Base-by-base conservation (phyloP, 2,113 vertebrate species). In the Cnemophilus loriae region DNA sequence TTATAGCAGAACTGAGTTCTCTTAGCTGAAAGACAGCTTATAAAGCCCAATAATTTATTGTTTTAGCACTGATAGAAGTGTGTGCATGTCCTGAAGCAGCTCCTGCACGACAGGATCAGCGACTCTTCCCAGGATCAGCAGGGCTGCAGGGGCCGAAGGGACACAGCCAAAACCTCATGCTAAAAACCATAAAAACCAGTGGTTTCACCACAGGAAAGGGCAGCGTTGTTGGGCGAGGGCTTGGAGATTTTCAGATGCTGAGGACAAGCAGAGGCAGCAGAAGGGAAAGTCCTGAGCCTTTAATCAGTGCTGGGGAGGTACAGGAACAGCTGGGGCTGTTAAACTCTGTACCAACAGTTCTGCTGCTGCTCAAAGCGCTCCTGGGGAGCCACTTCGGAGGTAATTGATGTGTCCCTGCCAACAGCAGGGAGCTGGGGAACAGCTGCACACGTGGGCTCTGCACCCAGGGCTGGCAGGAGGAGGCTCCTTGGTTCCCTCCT, bases 81-180 rank as follows among this genome's bases (percentile, higher is more conserved):
- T 59, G n/a, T 50, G 6, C 18, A 15, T 41, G 41, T 55, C 55
- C 41, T 24, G 70, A 32, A 59, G 75, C 28, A 64, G 11, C 19
- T 27, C 14, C 32, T 42, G 47, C 22, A 2, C 11, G 49, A 27
- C 30, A 32, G 65, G 37, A 49, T 19, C 24, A 18, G 21, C 3
- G 8, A 35, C 47, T 78, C 24, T 23, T 24, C 21, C 23, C 0
- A 4, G 56, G 44, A 57, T 39, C 71, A 49, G 35, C 42, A 68
- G 16, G 76, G 63, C n/a, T 20, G 27, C n/a, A n/a, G 56, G 59
- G 47, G 13, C 37, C 33, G 78, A 65, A 60, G 74, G 63, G 55
- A 46, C 41, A 30, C 17, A 13, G 67, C 61, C 47, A 33, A 37
- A 77, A 13, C 0, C 0, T 28, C 0, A 0, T 1, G 7, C 18